Base-by-base conservation (phyloP, 2,888 invertebrate species). In the Ennomos fuscantarius region DNA sequence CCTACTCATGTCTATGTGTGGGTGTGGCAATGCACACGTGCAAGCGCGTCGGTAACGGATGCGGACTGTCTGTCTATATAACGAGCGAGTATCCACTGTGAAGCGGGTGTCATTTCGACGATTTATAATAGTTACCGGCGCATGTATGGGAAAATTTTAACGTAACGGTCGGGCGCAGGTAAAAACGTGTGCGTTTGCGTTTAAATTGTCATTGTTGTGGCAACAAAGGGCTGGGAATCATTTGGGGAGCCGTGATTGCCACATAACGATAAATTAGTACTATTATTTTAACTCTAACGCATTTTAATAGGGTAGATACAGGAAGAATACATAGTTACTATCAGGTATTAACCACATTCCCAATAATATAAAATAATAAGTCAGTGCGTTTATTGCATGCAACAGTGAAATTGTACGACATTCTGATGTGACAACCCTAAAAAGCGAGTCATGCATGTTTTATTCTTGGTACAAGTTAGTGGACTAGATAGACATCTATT, bases 31-130 rank as follows among this genome's bases (percentile, higher is more conserved):
- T 52, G 49, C 61, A 66, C 62, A 63, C 58, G 55, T 62, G 55
- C 47, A 59, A 34, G 46, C 42, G 34, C 50, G 54, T 53, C 62
- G 62, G 60, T 78, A 81, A 80, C 86, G 87, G 85, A 86, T 86
- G 84, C 77, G 79, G 79, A 76, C 73, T 66, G 74, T 70, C 73
- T 70, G 72, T 73, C 74, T 73, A 73, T 78, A 73, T 74, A 72
- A 75, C 65, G 64, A 68, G 61, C 35, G 62, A 72, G 70, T 73
- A 73, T 71, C 66, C 66, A 70, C 51, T 12, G 42, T 43, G 48
- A 46, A 48, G 54, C 53, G 66, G 66, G 65, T 70, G 71, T 73
- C 73, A 68, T 71, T 68, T 71, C 67, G 68, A 71, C 69, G 66
- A 74, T 73, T 72, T 75, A 73, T 72, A 72, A 73, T 48, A 46